Evolutionary conservation across 1,140 invertebrate species (phyloP).

Genomic region (Diuraphis noxia): DNA sequence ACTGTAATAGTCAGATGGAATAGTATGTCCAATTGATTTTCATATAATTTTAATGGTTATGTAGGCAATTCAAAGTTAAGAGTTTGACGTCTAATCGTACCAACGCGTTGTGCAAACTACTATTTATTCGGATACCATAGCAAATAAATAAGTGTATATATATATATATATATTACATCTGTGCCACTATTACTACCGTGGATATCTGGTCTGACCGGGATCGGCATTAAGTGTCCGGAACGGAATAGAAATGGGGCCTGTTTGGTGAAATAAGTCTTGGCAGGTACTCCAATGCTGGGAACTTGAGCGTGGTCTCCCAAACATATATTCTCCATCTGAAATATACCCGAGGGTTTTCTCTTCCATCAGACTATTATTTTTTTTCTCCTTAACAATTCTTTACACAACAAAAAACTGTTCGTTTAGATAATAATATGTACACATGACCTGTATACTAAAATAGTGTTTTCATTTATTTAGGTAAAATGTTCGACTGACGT

Average conservation of each 20-base stretch:
- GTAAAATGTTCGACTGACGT: neutral
- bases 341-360: neutral
- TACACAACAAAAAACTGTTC: neutral
- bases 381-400: neutral
- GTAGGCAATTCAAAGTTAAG: neutral
- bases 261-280: neutral
- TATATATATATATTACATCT: neutral
- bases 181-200: neutral
- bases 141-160: neutral
- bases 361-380: neutral
- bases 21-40: neutral
- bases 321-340: slow-evolving; percentile 12
- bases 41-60: neutral
- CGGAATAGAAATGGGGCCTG: neutral
- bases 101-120: neutral
- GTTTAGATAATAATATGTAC: neutral
- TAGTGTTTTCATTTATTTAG: neutral
- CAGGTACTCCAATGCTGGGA: neutral
- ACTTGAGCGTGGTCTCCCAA: slow-evolving; percentile 20
- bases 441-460: neutral
- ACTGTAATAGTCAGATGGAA: neutral
- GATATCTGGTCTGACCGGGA: neutral
- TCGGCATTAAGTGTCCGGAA: neutral
- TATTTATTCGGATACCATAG: neutral
- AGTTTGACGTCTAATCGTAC: neutral